A percentile compares a stretch with the other conserved stretches of the same genome.
Conservation (phyloP, 2,113 vertebrate genomes). For the Coptodon bakossiorum region DNA sequence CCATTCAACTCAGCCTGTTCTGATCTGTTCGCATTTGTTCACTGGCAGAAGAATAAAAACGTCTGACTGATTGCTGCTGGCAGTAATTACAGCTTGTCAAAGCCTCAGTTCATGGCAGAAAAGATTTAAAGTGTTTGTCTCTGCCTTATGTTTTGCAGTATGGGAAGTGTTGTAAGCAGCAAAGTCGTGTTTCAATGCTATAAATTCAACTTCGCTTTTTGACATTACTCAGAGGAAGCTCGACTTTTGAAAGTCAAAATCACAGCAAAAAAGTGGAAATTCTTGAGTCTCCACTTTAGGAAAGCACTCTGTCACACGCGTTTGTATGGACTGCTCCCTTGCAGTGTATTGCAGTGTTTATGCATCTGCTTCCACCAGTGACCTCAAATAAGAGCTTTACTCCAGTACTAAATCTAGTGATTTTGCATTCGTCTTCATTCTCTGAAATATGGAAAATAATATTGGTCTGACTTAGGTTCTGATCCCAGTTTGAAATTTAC, state of each 20-base stretch:
- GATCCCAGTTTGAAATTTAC: not conserved
- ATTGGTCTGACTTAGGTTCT: not conserved
- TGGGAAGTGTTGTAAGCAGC: not conserved
- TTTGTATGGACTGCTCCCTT: not conserved
- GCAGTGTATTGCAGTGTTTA: not conserved
- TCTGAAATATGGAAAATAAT: not conserved
- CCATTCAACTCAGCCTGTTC: not conserved
- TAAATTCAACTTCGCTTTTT: not conserved
- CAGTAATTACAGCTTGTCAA: not conserved
- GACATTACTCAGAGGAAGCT: not conserved
- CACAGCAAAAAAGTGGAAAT: not conserved
- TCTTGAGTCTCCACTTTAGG: not conserved
- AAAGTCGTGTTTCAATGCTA: not conserved
- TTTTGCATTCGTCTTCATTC: not conserved
- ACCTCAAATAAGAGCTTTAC: not conserved
- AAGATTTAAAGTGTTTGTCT: not conserved
- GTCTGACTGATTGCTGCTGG: not conserved
- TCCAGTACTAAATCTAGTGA: not conserved
- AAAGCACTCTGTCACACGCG: not conserved
- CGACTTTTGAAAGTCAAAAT: not conserved
- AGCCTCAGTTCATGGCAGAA: not conserved
- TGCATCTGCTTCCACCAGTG: not conserved
- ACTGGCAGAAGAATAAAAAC: not conserved
- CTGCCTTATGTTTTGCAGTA: not conserved
- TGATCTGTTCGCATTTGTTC: not conserved